Evolutionary conservation across 23 tunicate species (phyloP).

Genomic region (Diplosoma virens): DNA sequence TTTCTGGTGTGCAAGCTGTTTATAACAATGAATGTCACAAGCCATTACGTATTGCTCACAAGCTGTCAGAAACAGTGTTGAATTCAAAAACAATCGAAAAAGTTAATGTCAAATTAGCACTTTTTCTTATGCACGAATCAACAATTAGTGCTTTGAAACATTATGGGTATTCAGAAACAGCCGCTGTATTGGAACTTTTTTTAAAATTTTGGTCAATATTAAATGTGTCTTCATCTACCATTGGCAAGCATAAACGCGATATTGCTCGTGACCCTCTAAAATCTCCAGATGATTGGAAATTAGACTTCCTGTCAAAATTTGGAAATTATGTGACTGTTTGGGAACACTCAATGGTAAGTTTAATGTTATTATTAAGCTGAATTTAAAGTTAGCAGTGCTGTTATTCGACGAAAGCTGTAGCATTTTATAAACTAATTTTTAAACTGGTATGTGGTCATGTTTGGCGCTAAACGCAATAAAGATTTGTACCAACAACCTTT

Average conservation of each 20-base stretch:
- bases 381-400: no score
- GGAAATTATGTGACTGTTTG: neutral
- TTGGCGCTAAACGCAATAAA: no score
- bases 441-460: no score
- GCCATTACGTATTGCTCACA: constrained; percentile 7
- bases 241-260: neutral
- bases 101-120: constrained; percentile 7
- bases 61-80: constrained; percentile 10
- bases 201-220: constrained; percentile 5
- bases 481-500: no score
- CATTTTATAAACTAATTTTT: no score
- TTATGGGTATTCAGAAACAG: neutral
- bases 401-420: no score
- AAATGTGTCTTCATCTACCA: constrained; percentile 5
- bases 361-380: no score
- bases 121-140: constrained; percentile 3
- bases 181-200: constrained; percentile 16
- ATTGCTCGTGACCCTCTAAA: neutral
- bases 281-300: constrained; percentile 15
- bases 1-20: neutral
- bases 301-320: constrained; percentile 5
- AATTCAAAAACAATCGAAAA: constrained; percentile 8
- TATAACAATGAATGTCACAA: constrained; percentile 7
- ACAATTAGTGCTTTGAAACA: constrained; percentile 2
- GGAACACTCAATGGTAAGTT: constrained; percentile 1